A percentile compares a stretch with the other conserved stretches of the same genome.
These are phyloP conservation scores for Agrochola macilenta DNA, from an alignment of 2,888 invertebrate genomes.

Conservation along the genomic window DNA sequence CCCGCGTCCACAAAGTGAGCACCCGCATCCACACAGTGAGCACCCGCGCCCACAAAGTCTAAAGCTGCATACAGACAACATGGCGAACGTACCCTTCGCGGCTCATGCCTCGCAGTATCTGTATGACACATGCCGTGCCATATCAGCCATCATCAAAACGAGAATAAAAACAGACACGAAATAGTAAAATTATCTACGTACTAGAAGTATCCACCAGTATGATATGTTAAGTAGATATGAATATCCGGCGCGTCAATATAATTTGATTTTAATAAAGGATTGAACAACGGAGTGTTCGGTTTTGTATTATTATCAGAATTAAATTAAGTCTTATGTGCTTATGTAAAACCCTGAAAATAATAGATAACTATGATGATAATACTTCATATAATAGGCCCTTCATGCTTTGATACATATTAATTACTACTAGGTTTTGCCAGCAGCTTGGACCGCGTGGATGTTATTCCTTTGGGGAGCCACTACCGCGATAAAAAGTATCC, in stretches of 20 bases:
- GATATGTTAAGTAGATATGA: constrained; percentile 4
- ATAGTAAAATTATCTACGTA: neutral
- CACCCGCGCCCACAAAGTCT: neutral
- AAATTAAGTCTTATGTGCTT: neutral
- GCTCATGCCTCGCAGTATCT: no score
- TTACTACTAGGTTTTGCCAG: neutral
- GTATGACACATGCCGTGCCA: neutral
- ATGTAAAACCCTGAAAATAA: constrained; percentile 16
- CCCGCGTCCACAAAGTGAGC: no score
- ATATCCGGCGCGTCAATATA: constrained; percentile 21
- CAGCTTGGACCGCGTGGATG: no score
- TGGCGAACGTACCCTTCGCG: neutral
- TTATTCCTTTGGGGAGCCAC: no score
- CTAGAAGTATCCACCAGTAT: neutral
- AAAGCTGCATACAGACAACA: neutral
- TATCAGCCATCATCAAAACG: neutral
- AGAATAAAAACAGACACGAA: neutral
- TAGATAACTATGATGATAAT: constrained; percentile 12
- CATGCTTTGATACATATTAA: neutral
- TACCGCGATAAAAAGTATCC: no score
- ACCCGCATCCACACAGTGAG: neutral
- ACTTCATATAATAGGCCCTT: neutral
- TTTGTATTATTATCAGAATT: constrained; percentile 23
- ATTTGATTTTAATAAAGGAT: neutral
- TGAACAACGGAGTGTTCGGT: constrained; percentile 24